Evolutionary conservation across 2,797 vertebrate species (phyloP).

Genomic region (Halcyon badia): DNA sequence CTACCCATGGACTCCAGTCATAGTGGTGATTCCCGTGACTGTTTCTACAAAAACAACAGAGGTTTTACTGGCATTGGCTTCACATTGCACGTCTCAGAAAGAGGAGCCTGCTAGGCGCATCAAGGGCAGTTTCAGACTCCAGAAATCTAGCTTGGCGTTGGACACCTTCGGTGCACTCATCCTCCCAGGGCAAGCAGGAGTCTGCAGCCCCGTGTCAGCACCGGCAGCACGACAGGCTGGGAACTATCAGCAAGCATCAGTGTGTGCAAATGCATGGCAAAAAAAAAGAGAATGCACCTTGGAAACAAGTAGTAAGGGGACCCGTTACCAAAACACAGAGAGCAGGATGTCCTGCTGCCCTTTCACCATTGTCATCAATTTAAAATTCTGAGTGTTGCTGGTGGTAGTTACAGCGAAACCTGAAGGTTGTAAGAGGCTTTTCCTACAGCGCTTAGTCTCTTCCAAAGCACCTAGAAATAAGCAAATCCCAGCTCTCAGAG

Average conservation of each 20-base stretch:
- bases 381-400: not conserved
- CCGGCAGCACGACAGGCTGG: not conserved
- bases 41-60: not conserved
- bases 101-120: not conserved
- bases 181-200: fast-evolving
- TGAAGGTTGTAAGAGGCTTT: not conserved
- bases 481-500: not conserved
- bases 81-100: not conserved
- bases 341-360: not conserved
- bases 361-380: not conserved
- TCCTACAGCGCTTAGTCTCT: not conserved
- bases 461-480: not conserved
- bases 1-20: not conserved
- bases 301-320: not conserved
- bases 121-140: not conserved
- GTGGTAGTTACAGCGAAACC: not conserved
- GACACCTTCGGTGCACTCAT: fast-evolving
- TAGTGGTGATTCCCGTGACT: not conserved
- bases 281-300: not conserved
- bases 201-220: fast-evolving
- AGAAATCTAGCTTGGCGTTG: not conserved
- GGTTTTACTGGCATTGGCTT: not conserved
- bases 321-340: not conserved
- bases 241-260: not conserved
- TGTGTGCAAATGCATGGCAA: not conserved